Conservation (phyloP, 2,888 invertebrate genomes). For the Lasioglossum marginatum region DNA sequence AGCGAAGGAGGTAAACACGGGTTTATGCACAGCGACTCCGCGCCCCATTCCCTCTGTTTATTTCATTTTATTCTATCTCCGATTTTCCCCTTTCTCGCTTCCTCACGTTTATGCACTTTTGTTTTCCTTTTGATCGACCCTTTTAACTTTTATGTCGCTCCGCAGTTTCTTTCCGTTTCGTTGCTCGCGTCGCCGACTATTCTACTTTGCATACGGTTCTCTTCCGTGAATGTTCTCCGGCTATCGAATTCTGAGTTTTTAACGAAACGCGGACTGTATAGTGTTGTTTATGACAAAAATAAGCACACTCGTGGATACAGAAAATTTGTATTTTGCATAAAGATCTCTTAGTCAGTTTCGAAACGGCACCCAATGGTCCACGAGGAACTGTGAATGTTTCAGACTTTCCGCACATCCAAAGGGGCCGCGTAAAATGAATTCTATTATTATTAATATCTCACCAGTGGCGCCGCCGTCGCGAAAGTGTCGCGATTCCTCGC, state of each 20-base stretch:
- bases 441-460: neutral
- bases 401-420: neutral
- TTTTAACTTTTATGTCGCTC: neutral
- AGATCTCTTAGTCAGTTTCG: neutral
- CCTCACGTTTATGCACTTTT: neutral
- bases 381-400: neutral
- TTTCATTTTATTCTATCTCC: neutral
- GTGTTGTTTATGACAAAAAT: neutral
- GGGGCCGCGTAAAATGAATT: neutral
- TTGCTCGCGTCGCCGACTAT: neutral
- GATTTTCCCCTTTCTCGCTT: neutral
- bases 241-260: neutral
- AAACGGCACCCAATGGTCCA: neutral
- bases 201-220: neutral
- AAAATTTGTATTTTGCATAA: neutral
- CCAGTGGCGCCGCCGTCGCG: neutral
- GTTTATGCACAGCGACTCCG: neutral
- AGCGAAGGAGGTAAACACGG: neutral
- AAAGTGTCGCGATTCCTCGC: neutral
- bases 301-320: no score
- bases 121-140: neutral
- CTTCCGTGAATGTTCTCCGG: no score
- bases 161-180: neutral
- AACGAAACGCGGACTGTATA: neutral
- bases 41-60: neutral